Evolutionary conservation across 2,113 vertebrate species (phyloP), one percentile per base, ranked within the genome.

Genomic region (Psephotus haematonotus): DNA sequence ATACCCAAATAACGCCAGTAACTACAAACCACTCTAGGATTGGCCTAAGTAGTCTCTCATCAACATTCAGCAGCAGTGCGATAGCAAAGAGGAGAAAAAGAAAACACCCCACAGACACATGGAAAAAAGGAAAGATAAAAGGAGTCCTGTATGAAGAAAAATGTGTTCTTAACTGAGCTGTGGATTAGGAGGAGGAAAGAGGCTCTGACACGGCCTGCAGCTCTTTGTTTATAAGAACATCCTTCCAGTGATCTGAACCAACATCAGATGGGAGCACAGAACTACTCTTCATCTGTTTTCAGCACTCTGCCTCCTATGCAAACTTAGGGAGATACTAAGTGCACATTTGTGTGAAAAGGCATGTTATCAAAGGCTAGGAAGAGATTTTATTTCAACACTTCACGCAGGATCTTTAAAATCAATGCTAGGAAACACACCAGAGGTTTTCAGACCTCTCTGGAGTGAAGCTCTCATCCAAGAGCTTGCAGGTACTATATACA

Each of bases 101-200:
- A 69, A 81, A 59, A 27, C 15, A 89, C 53, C 82, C 33, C 55
- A 92, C 76, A 90, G 94, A 93, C 50, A 90, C 68, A 82, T 60
- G 50, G 88, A 84, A 82, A n/a, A 3, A 24, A 93, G 75, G 65
- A 88, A 82, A 96, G 88, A 95, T 93, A 92, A 95, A 96, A 93
- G 90, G 46, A 93, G 65, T 72, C 59, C 88, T 76, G 82, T 95
- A 77, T 82, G 86, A 93, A 89, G 77, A 77, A 92, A 95, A 94
- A 82, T 23, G 17, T 92, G 69, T 88, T 97, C 60, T 92, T 92
- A 93, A 84, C 82, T 84, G 89, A 91, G 65, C 35, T 83, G 57
- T 83, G 86, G 63, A 91, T 86, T 94, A 86, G 65, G 69, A 70
- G 43, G 24, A 74, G 74, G 46, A 90, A 82, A 79, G 62, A 46